Evolutionary conservation across 2,888 invertebrate species (phyloP).

Genomic region (Ashinkailepas kermadecensis): DNA sequence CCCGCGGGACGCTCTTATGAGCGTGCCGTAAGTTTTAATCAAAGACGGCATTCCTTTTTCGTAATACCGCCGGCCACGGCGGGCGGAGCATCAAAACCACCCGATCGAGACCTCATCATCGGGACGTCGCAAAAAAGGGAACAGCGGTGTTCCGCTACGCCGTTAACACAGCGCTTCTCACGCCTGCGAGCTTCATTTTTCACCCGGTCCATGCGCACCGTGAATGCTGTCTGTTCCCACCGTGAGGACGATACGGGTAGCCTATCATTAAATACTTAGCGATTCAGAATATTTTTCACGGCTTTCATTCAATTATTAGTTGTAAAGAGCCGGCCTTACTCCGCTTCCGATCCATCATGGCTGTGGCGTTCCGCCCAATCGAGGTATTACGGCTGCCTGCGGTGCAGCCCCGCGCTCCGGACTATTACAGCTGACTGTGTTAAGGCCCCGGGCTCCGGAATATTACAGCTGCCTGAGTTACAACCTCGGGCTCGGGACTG

Average conservation of each 20-base stretch:
- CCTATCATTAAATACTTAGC: conserved; percentile 18
- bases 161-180: background rate
- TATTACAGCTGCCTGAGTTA: background rate
- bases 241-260: background rate
- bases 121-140: background rate
- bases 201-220: background rate
- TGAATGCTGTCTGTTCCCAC: background rate
- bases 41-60: background rate
- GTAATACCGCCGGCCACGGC: background rate
- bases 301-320: conserved; percentile 21
- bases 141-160: background rate
- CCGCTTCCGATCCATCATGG: background rate
- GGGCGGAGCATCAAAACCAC: background rate
- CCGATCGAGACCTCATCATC: background rate
- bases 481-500: background rate
- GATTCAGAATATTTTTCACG: conserved; percentile 22
- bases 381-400: background rate
- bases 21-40: background rate
- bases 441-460: background rate
- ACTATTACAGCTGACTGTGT: background rate
- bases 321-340: conserved; percentile 3
- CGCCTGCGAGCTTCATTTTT: background rate
- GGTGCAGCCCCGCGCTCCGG: background rate
- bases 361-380: background rate
- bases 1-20: too few relatives aligned